These are phyloP conservation scores for Idaea aversata DNA, from an alignment of 2,888 invertebrate species.

Conservation along the genomic window DNA sequence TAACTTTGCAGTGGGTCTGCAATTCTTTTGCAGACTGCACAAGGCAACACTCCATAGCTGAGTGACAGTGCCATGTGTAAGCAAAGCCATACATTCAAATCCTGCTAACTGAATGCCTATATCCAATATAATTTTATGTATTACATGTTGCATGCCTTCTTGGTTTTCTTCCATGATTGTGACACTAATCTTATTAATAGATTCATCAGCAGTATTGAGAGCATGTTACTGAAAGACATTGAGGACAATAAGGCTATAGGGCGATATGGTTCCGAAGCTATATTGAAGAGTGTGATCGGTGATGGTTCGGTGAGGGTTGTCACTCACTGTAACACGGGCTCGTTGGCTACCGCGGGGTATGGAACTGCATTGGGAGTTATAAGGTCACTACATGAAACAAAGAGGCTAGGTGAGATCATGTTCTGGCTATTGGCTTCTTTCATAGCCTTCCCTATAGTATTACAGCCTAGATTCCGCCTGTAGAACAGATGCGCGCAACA, in stretches of 20 bases:
- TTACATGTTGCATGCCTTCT: slow-evolving; percentile 20
- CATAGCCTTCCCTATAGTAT: background rate
- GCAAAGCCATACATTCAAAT: background rate
- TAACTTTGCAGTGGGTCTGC: too few relatives aligned
- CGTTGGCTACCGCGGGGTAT: slow-evolving; percentile 96
- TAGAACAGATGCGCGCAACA: too few relatives aligned
- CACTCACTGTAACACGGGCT: slow-evolving; percentile 99
- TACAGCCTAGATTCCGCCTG: background rate
- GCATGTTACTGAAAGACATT: slow-evolving; percentile 92
- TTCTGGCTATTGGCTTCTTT: background rate
- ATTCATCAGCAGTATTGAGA: slow-evolving; percentile 88
- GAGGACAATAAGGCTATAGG: slow-evolving; percentile 94
- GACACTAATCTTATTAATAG: slow-evolving; percentile 69
- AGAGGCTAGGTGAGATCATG: slow-evolving; percentile 82
- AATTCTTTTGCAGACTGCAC: background rate
- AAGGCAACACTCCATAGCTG: background rate
- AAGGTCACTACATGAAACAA: slow-evolving; percentile 86
- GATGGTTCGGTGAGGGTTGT: slow-evolving; percentile 86
- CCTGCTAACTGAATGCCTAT: background rate
- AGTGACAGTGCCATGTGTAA: background rate
- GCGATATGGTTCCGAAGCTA: slow-evolving; percentile 88
- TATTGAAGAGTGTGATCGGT: slow-evolving; percentile 81
- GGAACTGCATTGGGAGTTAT: slow-evolving; percentile 99
- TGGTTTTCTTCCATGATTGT: slow-evolving; percentile 12
- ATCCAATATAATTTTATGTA: background rate